phyloP scores from a whole-genome alignment of 2,797 vertebrate genomes.

The Mormyrops attenuatus region DNA sequence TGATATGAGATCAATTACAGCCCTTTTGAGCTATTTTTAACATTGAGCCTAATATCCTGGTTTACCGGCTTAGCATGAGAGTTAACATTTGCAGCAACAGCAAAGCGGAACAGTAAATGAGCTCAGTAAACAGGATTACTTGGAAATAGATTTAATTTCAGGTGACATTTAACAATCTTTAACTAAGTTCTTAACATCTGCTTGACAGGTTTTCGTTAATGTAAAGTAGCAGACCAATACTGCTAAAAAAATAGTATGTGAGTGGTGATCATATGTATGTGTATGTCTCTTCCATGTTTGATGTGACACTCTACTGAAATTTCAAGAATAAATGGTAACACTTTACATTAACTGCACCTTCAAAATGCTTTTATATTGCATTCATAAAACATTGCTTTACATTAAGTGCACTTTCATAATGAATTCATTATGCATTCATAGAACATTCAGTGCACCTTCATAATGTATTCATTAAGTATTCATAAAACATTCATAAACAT shows the following conservation, averaged over 20 bases:
- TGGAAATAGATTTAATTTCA: neutral
- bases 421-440: too few relatives aligned
- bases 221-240: neutral
- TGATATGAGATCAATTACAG: slow-evolving; percentile 1
- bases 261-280: neutral
- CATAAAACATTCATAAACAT: too few relatives aligned
- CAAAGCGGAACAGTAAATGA: neutral
- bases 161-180: neutral
- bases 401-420: too few relatives aligned
- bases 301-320: neutral
- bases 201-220: neutral
- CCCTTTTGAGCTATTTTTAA: slow-evolving; percentile 9
- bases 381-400: too few relatives aligned
- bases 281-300: neutral
- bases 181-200: neutral
- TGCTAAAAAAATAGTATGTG: neutral
- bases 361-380: too few relatives aligned
- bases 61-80: neutral
- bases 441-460: too few relatives aligned
- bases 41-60: neutral
- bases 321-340: neutral
- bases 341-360: too few relatives aligned
- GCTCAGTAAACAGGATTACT: neutral
- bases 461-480: too few relatives aligned
- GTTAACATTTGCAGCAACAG: neutral